These are phyloP conservation scores for Poecilia latipinna DNA, from an alignment of 2,113 vertebrate species.

Conservation along the genomic window DNA sequence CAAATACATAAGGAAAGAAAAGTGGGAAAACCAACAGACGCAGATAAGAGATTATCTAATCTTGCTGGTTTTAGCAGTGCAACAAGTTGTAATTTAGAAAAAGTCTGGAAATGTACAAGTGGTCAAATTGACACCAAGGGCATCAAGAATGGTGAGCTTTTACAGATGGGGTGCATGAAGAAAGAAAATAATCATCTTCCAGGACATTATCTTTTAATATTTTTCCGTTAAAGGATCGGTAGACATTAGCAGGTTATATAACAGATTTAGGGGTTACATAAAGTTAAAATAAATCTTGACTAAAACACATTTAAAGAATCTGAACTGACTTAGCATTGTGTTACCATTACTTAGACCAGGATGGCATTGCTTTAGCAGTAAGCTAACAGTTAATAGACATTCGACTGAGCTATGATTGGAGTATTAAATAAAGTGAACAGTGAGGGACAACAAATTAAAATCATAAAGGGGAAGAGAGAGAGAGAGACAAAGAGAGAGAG, in stretches of 20 bases:
- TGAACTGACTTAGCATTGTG: neutral
- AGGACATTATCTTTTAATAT: neutral
- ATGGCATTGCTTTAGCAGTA: neutral
- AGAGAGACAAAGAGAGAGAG: neutral
- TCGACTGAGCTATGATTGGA: neutral
- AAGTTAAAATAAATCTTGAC: neutral
- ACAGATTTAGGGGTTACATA: neutral
- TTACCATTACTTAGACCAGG: neutral
- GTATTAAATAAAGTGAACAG: slow-evolving; percentile 13
- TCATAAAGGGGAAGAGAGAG: neutral
- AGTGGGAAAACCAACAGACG: too few species aligned
- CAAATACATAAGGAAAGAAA: too few species aligned
- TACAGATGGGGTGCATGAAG: too few species aligned
- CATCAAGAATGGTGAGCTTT: neutral
- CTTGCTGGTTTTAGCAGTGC: neutral
- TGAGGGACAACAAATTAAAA: neutral
- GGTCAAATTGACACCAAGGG: neutral
- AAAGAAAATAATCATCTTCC: neutral
- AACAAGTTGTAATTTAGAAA: neutral
- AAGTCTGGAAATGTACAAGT: neutral
- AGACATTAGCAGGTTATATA: neutral
- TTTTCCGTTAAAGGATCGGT: neutral
- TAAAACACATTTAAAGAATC: neutral
- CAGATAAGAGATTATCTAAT: neutral
- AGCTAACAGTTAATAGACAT: neutral